These are phyloP conservation scores for Sarcophilus harrisii DNA, from an alignment of 2,797 vertebrate genomes.

Conservation along the genomic window DNA sequence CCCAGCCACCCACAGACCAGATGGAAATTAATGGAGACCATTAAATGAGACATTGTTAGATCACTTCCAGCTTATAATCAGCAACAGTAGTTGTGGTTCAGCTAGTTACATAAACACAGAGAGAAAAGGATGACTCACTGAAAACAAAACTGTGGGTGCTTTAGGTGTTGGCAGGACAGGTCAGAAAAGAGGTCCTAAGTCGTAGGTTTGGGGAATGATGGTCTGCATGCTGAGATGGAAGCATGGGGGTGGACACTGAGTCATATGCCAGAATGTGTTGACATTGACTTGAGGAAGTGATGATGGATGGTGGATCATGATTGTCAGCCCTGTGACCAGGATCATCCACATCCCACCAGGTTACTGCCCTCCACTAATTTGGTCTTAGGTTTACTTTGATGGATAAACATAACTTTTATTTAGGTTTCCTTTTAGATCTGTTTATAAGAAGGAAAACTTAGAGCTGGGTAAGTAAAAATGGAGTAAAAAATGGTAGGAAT, in stretches of 20 bases:
- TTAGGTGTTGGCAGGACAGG: conserved; percentile 59
- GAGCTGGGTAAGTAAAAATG: neutral
- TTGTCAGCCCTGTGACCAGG: neutral
- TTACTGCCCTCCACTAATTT: neutral
- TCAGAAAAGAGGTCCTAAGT: conserved; percentile 49
- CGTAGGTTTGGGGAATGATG: neutral
- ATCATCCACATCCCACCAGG: neutral
- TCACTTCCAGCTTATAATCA: conserved; percentile 81
- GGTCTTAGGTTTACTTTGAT: neutral
- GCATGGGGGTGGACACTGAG: neutral
- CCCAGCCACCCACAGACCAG: conserved; percentile 76
- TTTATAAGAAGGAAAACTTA: neutral
- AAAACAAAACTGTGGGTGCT: conserved; percentile 63
- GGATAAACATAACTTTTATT: neutral
- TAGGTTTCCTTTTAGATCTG: neutral
- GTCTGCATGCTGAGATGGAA: neutral
- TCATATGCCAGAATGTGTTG: neutral
- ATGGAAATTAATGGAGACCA: conserved; percentile 69
- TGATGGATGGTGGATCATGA: neutral
- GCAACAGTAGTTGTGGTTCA: conserved; percentile 81
- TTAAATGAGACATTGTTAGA: conserved; percentile 78
- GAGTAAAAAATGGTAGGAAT: neutral
- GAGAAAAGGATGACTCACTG: conserved; percentile 80
- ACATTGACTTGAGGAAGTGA: neutral
- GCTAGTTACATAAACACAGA: conserved; percentile 76